These are phyloP conservation scores for Notarius lentiginosus DNA, from an alignment of 2,113 vertebrate species.

Conservation along the genomic window DNA sequence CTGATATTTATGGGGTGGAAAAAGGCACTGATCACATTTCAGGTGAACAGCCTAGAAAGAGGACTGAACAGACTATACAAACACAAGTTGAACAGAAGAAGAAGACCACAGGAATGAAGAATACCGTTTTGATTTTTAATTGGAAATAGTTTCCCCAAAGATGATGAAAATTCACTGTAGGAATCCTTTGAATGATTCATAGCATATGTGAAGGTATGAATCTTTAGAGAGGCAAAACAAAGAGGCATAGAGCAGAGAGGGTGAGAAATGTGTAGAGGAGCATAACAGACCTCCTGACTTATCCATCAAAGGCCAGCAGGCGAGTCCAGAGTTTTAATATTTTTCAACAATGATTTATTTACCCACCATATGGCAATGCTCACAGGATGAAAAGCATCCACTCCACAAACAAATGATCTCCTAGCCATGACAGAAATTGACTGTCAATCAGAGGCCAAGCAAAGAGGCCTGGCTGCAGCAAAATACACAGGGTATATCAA, in stretches of 20 bases:
- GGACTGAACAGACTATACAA: constrained; percentile 46
- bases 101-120: constrained; percentile 7
- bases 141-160: constrained; percentile 30
- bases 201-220: constrained; percentile 15
- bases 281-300: constrained; percentile 41
- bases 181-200: constrained; percentile 28
- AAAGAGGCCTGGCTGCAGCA: constrained; percentile 1
- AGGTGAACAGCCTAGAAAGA: not conserved
- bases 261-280: constrained; percentile 30
- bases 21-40: not conserved
- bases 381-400: constrained; percentile 46
- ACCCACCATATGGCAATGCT: constrained; percentile 65
- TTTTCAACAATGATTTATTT: constrained; percentile 71
- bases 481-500: not conserved
- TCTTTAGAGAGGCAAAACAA: constrained; percentile 49
- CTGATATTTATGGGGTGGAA: not conserved
- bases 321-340: constrained; percentile 62
- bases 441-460: constrained; percentile 23
- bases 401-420: constrained; percentile 45
- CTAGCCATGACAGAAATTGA: constrained; percentile 25
- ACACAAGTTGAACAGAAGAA: constrained; percentile 47
- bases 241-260: constrained; percentile 42
- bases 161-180: constrained; percentile 43
- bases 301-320: constrained; percentile 46
- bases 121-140: constrained; percentile 42